phyloP scores from a whole-genome alignment of 2,797 vertebrate genomes.

The Varecia variegata region DNA sequence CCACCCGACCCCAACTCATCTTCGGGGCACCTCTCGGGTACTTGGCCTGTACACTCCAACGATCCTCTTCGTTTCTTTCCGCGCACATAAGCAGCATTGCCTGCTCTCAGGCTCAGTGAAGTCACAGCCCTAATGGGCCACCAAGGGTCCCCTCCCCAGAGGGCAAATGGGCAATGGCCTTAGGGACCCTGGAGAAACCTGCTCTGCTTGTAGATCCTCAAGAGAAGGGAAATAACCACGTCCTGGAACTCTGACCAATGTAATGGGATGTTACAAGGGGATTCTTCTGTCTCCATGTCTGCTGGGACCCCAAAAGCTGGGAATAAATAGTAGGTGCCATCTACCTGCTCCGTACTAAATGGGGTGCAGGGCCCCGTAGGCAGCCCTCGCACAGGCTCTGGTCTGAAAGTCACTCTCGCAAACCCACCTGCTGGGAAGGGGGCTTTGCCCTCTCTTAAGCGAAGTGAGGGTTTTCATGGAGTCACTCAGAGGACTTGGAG shows the following conservation, averaged over 20 bases:
- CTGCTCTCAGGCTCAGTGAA: neutral
- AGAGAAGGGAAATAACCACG: neutral
- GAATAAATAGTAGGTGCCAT: neutral
- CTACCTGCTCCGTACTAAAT: neutral
- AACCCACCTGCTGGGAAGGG: neutral
- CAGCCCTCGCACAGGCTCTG: neutral
- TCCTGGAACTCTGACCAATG: neutral
- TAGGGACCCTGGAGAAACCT: neutral
- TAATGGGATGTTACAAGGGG: neutral
- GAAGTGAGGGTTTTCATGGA: neutral
- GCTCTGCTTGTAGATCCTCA: neutral
- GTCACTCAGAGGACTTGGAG: neutral
- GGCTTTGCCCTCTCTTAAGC: neutral
- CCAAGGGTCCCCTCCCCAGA: neutral
- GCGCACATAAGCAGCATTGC: neutral
- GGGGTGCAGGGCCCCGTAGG: neutral
- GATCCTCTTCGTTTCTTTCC: neutral
- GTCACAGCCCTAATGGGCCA: neutral
- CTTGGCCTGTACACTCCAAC: too few species aligned
- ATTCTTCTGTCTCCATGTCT: neutral
- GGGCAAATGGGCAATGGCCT: too few species aligned
- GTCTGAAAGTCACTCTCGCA: neutral
- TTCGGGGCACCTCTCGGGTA: too few species aligned
- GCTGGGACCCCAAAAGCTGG: neutral
- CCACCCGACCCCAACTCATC: fast-evolving